Evolutionary conservation across 2,113 vertebrate genomes (phyloP).

Genomic region (Coptodon bakossiorum): DNA sequence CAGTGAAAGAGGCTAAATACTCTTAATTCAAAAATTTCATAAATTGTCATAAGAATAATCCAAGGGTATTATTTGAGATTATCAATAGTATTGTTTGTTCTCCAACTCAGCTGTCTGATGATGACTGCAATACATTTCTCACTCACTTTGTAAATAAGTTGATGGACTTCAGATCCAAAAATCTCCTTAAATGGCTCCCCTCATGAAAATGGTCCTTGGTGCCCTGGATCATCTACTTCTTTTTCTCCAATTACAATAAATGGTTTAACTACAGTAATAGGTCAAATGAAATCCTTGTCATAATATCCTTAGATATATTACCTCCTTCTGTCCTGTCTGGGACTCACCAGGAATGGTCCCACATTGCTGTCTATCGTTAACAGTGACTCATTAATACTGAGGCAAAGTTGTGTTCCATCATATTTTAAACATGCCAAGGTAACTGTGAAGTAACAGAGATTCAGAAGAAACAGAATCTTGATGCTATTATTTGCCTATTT

Average conservation of each 20-base stretch:
- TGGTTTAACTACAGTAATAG: background rate
- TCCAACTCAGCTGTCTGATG: background rate
- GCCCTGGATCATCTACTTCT: background rate
- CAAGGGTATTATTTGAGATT: background rate
- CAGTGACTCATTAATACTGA: background rate
- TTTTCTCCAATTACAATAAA: background rate
- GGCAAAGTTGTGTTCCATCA: background rate
- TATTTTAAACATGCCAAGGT: background rate
- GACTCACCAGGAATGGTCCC: background rate
- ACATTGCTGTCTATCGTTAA: background rate
- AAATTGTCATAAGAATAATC: background rate
- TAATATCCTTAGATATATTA: background rate
- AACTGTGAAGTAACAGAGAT: background rate
- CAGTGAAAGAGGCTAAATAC: background rate
- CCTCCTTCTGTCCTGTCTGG: background rate
- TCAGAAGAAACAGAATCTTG: background rate
- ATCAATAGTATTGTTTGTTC: background rate
- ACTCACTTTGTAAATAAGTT: background rate
- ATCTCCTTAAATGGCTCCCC: background rate
- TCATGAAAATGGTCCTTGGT: background rate
- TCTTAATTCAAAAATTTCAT: background rate
- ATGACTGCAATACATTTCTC: background rate
- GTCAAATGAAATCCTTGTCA: background rate
- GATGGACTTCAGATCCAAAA: background rate
- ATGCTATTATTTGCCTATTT: background rate